phyloP scores from a whole-genome alignment of 2,888 invertebrate genomes.

The Brenthis ino region DNA sequence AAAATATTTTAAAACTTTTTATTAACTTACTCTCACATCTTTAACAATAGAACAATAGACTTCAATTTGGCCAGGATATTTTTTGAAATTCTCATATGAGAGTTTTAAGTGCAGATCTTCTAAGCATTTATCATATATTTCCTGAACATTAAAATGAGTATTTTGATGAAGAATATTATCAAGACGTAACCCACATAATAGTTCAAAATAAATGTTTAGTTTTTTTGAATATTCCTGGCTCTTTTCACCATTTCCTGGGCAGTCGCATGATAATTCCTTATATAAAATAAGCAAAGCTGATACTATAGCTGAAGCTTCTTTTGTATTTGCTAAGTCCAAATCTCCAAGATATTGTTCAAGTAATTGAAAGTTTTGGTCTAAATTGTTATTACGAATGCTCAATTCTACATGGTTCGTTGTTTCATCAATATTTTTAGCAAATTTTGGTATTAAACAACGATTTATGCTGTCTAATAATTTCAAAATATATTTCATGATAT shows the following conservation, averaged over 20 bases:
- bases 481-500: constrained; percentile 30
- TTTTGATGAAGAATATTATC: constrained; percentile 49
- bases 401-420: constrained; percentile 56
- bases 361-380: constrained; percentile 49
- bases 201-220: constrained; percentile 54
- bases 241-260: constrained; percentile 56
- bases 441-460: constrained; percentile 57
- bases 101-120: constrained; percentile 60
- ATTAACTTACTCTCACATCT: constrained; percentile 54
- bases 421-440: constrained; percentile 59
- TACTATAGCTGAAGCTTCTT: constrained; percentile 46
- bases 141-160: constrained; percentile 53
- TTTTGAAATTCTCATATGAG: constrained; percentile 59
- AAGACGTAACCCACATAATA: constrained; percentile 50
- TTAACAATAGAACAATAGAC: constrained; percentile 57
- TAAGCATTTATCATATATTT: constrained; percentile 62
- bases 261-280: constrained; percentile 54
- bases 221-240: constrained; percentile 49
- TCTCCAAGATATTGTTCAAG: constrained; percentile 51
- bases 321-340: constrained; percentile 48
- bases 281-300: constrained; percentile 58
- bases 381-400: constrained; percentile 50
- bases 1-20: not conserved
- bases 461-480: constrained; percentile 37
- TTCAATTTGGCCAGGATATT: constrained; percentile 64